A percentile compares a stretch with the other conserved stretches of the same genome.
phyloP scores from a whole-genome alignment of 1,140 invertebrate species.

The Ladona fulva region DNA sequence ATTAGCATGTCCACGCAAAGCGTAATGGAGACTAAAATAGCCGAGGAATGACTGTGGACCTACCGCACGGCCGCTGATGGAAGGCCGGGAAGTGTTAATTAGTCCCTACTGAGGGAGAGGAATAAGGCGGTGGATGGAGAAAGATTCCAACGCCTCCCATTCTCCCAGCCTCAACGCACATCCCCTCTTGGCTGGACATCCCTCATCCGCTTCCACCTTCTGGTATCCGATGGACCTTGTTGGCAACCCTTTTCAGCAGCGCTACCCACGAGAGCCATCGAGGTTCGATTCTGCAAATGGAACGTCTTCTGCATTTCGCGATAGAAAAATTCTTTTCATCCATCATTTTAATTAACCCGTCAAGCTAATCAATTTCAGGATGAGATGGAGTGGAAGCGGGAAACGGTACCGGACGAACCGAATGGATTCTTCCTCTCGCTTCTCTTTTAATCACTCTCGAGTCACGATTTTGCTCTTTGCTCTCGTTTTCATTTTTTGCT shows the following conservation, averaged over 20 bases:
- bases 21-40: background rate
- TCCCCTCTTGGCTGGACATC: background rate
- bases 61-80: constrained; percentile 5
- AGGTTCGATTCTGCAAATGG: background rate
- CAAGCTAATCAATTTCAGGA: background rate
- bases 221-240: background rate
- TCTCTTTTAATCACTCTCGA: too few relatives aligned
- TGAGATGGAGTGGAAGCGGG: background rate
- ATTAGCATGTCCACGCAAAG: constrained; percentile 9
- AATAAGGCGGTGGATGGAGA: too few relatives aligned
- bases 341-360: background rate
- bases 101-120: background rate
- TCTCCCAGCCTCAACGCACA: background rate
- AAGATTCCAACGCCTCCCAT: background rate
- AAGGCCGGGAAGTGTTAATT: constrained; percentile 4
- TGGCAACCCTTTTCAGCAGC: too few relatives aligned
- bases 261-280: too few relatives aligned
- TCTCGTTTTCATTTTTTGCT: too few relatives aligned
- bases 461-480: too few relatives aligned
- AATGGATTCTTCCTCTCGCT: too few relatives aligned
- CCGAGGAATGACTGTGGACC: background rate
- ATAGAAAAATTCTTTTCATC: background rate
- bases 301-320: background rate
- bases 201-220: background rate
- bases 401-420: too few relatives aligned